Evolutionary conservation across 2,797 vertebrate genomes (phyloP), one percentile per base, ranked within the genome.

Genomic region (Crenuchus spilurus): DNA sequence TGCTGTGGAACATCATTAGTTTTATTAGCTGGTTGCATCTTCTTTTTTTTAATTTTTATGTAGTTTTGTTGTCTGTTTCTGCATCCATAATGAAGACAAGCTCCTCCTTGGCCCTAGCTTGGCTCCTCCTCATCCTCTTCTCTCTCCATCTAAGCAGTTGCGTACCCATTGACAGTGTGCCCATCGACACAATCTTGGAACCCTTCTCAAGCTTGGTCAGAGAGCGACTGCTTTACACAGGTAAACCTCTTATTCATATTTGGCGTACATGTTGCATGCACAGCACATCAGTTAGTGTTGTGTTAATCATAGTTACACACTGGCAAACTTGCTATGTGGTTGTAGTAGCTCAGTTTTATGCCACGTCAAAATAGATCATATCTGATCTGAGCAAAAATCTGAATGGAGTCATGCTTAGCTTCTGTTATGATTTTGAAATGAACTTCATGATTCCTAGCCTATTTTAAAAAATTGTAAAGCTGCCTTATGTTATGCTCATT

Each of bases 201-300:
- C 78, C 80, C 4, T 90, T 92, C 20, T 35, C 72, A 41, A 86
- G 64, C 57, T 86, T 89, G 65, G 86, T 89, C 75, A 87, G 90
- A 81, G 86, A 91, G 61, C 86, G 78, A 0, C 89, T 90, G 73
- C 91, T 93, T 67, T 92, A 91, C 75, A 90, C 91, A 88, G 92
- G 91, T 93, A 91, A 37, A 70, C 31, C 31, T 28, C 14, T 24
- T 37, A 9, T 26, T 35, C 6, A 33, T 24, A 35, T 70, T 65
- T 64, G 22, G 39, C n/a, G 44, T 60, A 41, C 46, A 51, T 11
- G 4, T 35, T 24, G 26, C 16, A 18, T 37, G 4, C 35, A 37
- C 35, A 4, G 10, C 35, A n/a, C n/a, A n/a, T n/a, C n/a, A n/a
- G n/a, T n/a, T n/a, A n/a, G n/a, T n/a, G n/a, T n/a, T n/a, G n/a